Percentiles rank a stretch among this genome's conserved stretches.
These are phyloP conservation scores for Drosophila dives DNA, from an alignment of 2,888 invertebrate genomes.

Conservation along the genomic window DNA sequence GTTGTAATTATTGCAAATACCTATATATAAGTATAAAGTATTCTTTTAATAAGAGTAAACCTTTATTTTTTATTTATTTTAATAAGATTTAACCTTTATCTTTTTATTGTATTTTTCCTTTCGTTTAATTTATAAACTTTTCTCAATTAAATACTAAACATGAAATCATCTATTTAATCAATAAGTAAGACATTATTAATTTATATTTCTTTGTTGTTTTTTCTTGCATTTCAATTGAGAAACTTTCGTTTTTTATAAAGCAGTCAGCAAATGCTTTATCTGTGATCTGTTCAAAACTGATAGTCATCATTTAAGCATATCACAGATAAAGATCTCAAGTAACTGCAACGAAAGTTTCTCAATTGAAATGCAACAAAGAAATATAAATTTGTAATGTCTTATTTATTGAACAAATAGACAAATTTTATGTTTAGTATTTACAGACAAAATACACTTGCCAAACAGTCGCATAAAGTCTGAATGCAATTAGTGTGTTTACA, in stretches of 20 bases:
- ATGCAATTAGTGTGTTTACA: slow-evolving; percentile 50
- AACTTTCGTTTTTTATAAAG: slow-evolving; percentile 12
- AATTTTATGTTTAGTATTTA: slow-evolving; percentile 29
- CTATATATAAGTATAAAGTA: background rate
- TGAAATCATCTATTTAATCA: slow-evolving; percentile 27
- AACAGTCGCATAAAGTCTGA: slow-evolving; percentile 28
- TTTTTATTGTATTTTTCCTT: background rate
- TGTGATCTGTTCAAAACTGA: background rate
- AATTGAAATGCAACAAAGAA: slow-evolving; percentile 10
- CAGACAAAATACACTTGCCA: slow-evolving; percentile 7
- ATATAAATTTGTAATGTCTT: slow-evolving; percentile 1
- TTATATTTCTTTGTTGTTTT: background rate
- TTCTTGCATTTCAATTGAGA: slow-evolving; percentile 12
- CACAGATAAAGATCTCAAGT: background rate
- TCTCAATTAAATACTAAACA: slow-evolving; percentile 42
- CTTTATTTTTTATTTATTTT: background rate
- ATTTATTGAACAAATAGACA: slow-evolving; percentile 27
- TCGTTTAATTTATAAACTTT: slow-evolving; percentile 15
- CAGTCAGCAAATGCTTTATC: background rate
- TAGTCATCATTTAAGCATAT: background rate
- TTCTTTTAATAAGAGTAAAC: slow-evolving; percentile 16
- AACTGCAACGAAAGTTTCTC: slow-evolving; percentile 15
- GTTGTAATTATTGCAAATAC: background rate
- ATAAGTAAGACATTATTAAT: slow-evolving; percentile 20
- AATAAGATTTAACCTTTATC: background rate